Percentiles rank a stretch among this genome's conserved stretches.
Evolutionary conservation across 1,140 invertebrate genomes (phyloP).

Genomic region (Hylaeus volcanicus): DNA sequence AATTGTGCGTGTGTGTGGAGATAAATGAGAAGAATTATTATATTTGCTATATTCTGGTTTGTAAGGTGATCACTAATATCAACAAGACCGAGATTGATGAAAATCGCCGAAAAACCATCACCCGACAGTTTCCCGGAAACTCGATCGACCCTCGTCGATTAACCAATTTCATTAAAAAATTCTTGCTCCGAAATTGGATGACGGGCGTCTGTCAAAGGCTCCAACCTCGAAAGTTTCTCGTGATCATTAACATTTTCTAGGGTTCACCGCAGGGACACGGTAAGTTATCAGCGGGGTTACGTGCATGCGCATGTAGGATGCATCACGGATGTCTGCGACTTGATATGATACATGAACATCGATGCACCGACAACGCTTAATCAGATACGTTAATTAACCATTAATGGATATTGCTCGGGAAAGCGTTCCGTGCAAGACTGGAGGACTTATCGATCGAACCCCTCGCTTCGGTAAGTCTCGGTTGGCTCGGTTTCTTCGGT

Average conservation of each 20-base stretch:
- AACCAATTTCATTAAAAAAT: background rate
- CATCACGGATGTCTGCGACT: slow-evolving; percentile 30
- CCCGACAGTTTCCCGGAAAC: background rate
- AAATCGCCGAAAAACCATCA: background rate
- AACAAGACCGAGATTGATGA: background rate
- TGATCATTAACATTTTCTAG: slow-evolving; percentile 20
- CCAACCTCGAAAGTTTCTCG: background rate
- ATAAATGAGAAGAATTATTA: no score
- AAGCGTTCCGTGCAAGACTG: background rate
- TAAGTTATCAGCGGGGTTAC: slow-evolving; percentile 6
- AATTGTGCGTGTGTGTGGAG: no score
- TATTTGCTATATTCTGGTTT: no score
- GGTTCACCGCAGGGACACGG: background rate
- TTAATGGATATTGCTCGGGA: slow-evolving; percentile 26
- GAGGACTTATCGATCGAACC: background rate
- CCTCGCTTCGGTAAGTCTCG: background rate
- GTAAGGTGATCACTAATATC: no score
- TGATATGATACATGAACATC: slow-evolving; percentile 41
- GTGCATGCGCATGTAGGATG: slow-evolving; percentile 2
- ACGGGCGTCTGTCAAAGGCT: background rate
- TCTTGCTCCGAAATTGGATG: background rate
- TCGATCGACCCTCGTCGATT: background rate
- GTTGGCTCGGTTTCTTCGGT: background rate
- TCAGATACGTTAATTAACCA: slow-evolving; percentile 37
- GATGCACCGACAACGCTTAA: slow-evolving; percentile 22